Evolutionary conservation across 2,797 vertebrate species (phyloP).

Genomic region (Rhinella marina): DNA sequence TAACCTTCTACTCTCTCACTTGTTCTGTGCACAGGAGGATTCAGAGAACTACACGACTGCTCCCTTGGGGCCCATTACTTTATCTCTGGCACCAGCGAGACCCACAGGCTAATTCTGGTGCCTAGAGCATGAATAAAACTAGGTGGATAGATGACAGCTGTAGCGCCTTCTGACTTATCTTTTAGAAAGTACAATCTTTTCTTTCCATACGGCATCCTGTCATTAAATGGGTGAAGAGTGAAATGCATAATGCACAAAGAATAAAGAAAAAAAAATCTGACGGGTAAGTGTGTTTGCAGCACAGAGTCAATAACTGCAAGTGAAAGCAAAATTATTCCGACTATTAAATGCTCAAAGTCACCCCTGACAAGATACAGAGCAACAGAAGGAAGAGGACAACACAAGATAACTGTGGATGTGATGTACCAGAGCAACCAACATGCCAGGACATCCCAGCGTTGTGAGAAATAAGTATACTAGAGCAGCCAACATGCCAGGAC

Average conservation of each 20-base stretch:
- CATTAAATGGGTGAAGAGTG: background rate
- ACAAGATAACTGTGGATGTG: background rate
- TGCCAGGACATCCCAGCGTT: background rate
- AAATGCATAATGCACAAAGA: background rate
- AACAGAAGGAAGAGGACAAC: background rate
- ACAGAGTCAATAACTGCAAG: background rate
- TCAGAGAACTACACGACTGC: background rate
- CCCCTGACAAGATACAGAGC: background rate
- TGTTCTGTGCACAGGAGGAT: conserved; percentile 4
- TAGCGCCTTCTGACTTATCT: background rate
- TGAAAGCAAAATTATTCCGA: background rate
- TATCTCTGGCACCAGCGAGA: conserved; percentile 16
- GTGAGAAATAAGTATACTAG: background rate
- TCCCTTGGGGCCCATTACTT: conserved; percentile 33
- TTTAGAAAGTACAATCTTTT: conserved; percentile 19
- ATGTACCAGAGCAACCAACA: too few species aligned
- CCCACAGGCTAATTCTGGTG: conserved; percentile 19
- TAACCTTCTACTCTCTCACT: conserved; percentile 40
- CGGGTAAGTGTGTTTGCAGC: background rate
- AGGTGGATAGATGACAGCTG: background rate
- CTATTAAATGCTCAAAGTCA: background rate
- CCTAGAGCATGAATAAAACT: conserved; percentile 26
- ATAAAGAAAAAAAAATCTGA: background rate
- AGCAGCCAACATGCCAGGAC: background rate
- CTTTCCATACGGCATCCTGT: background rate